These are phyloP conservation scores for Zhuqinia jingwanae DNA, from an alignment of 2,888 invertebrate species.

Conservation along the genomic window DNA sequence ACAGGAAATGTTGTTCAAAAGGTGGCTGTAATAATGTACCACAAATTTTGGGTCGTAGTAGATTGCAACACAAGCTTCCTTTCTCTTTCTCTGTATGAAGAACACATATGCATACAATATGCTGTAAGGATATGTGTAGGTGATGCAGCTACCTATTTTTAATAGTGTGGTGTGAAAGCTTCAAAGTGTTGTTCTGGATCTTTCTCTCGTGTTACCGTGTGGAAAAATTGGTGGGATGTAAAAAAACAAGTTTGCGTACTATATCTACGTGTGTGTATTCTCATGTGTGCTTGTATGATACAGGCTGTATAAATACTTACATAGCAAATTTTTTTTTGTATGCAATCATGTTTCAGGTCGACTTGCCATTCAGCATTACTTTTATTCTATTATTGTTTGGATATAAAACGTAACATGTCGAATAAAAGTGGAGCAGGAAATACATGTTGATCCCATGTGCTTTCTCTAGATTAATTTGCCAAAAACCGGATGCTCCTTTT, in stretches of 20 bases:
- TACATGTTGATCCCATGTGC: conserved; percentile 40
- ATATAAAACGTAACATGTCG: no score
- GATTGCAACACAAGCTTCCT: not conserved
- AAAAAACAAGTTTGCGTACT: not conserved
- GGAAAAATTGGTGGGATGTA: not conserved
- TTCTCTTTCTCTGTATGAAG: no score
- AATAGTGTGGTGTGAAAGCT: no score
- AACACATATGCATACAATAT: no score
- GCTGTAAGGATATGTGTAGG: no score
- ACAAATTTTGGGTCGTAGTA: not conserved
- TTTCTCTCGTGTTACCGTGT: no score
- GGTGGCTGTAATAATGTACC: not conserved
- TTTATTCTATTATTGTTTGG: not conserved
- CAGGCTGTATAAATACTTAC: no score
- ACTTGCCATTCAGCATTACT: no score
- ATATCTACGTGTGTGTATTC: not conserved
- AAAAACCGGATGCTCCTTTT: conserved; percentile 43
- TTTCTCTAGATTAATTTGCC: conserved; percentile 41
- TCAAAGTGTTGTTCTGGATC: not conserved
- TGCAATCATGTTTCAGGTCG: no score
- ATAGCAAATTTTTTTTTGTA: no score
- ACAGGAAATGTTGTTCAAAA: not conserved
- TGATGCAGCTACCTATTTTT: no score
- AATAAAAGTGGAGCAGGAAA: conserved; percentile 1
- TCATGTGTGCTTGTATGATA: no score